Base-by-base conservation (phyloP, 1,140 invertebrate genomes). In the Penaeus chinensis region DNA sequence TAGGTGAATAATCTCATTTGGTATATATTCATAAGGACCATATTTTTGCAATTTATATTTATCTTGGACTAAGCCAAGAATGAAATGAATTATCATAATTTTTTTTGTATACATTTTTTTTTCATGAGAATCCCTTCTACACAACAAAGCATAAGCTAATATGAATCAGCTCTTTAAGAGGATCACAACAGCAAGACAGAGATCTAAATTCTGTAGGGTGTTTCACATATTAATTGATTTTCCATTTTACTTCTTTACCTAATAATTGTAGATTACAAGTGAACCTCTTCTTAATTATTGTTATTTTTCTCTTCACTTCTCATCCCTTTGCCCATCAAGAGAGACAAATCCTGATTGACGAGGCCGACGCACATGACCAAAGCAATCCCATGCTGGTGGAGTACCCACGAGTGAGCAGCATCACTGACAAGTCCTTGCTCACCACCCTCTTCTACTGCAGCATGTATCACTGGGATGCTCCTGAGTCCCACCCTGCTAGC, bases 361-460 rank as follows among this genome's bases (percentile, higher is more conserved):
- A 91, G 47, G 90, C 89, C 66, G 91, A 91, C 27, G 91, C 91
- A 4, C 87, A 90, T 32, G 66, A 89, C 24, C 71, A 79, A 18
- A 82, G 37, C 5, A 89, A 79, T n/a, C 37, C 90, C 90, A 90
- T 76, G 91, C 84, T 90, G 32, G 27, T 47, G 0, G 84, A 88
- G 42, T 89, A 89, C 71, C 89, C 89, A 18, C 32, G 89, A 16
- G 87, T 87, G 20, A 74, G 84, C 27, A 85, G 42, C 47, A 71
- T 89, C 10, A 65, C 77, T 18, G 93, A 90, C 89, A 91, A 60
- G 85, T 92, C 93, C 18, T 91, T 93, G 18, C 90, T 93, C 0
- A 92, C 93, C 32, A 93, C 92, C 80, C 90, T 94, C 19, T 90
- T 90, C 32, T 92, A 93, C 83, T 90, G 91, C 32, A 93, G 93